A percentile compares a stretch with the other conserved stretches of the same genome.
phyloP scores from a whole-genome alignment of 2,888 invertebrate genomes.

The Polydesmus complanatus region DNA sequence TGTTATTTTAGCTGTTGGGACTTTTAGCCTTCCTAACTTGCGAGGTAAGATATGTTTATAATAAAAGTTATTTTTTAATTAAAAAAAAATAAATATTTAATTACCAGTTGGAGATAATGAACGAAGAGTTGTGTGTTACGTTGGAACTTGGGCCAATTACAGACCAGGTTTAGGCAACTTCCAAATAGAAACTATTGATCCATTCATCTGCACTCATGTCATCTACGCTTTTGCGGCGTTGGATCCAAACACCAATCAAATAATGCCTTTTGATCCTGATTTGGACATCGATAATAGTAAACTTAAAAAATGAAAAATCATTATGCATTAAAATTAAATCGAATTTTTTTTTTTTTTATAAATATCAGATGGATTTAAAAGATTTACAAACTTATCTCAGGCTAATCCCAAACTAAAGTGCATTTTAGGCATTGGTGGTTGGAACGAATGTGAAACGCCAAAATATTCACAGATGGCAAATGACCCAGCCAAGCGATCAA shows the following conservation, averaged over 20 bases:
- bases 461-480: conserved; percentile 9
- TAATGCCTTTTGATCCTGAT: no score
- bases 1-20: no score
- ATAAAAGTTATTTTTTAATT: no score
- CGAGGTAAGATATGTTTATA: no score
- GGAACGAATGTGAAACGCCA: conserved; percentile 10
- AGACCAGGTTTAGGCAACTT: neutral
- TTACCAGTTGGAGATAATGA: no score
- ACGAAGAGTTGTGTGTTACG: neutral
- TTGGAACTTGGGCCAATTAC: neutral
- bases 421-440: conserved; percentile 11
- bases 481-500: neutral
- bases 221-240: neutral
- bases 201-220: neutral
- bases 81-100: no score
- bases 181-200: neutral
- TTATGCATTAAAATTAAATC: no score
- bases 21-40: no score
- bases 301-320: no score
- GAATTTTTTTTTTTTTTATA: no score
- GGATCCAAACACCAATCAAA: neutral
- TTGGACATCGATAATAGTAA: neutral
- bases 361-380: conserved; percentile 6
- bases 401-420: conserved; percentile 6
- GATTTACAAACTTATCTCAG: neutral